Base-by-base conservation (phyloP, 1,140 invertebrate genomes). In the Nixonia krombeini region DNA sequence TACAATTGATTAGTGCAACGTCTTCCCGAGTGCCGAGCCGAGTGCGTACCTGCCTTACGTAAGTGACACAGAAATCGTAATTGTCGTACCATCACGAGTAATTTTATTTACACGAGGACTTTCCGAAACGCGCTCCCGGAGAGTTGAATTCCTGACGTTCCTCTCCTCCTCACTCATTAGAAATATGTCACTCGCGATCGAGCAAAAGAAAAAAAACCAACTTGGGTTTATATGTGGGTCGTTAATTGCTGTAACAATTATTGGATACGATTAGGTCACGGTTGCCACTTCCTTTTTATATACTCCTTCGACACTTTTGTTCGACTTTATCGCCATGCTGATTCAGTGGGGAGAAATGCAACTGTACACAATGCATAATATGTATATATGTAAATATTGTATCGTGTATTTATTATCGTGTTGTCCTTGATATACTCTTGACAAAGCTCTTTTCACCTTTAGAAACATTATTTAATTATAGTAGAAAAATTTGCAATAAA, bases 21-120 rank as follows among this genome's bases (percentile, higher is more conserved):
- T 47, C 47, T n/a, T n/a, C n/a, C n/a, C n/a, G n/a, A n/a, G n/a
- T n/a, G n/a, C n/a, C n/a, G n/a, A n/a, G 46, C 23, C n/a, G 16
- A 15, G 50, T 12, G 29, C 9, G 41, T 31, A 41, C n/a, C 10
- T 50, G 21, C 21, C 40, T 76, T 74, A 73, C 65, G 45, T 72
- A 75, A 74, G 45, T 50, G 65, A 50, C 58, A 70, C 46, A 73
- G 71, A 77, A 71, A 75, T 69, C 47, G 58, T 70, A 68, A 66
- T 73, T 53, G 29, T 63, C 55, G 47, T 15, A 26, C 7, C 29
- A 21, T 53, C 29, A 31, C 18, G 31, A 28, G 45, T 44, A 69
- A 72, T 72, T 57, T 62, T 67, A 26, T 40, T 67, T n/a, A n/a
- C 42, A 44, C 35, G 33, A 0, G 38, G 17, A 8, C 2, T 49